Conservation (phyloP, 2,888 invertebrate species). For the Trachelus tabidus region DNA sequence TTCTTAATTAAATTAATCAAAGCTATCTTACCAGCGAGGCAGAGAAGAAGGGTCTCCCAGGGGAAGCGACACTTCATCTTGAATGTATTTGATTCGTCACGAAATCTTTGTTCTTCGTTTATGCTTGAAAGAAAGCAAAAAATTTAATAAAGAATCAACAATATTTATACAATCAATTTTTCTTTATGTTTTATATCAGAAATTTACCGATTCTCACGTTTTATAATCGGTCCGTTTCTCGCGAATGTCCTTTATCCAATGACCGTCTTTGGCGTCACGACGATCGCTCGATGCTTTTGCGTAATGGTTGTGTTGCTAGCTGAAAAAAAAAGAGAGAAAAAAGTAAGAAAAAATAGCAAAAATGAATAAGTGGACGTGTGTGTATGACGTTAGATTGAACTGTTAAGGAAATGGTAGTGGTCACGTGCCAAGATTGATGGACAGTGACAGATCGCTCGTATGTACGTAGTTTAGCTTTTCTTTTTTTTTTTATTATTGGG, state of each 20-base stretch:
- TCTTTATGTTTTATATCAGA: neutral
- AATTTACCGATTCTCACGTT: neutral
- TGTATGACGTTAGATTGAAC: neutral
- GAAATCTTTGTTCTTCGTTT: neutral
- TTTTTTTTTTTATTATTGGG: neutral
- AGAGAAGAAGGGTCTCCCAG: neutral
- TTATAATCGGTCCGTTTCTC: neutral
- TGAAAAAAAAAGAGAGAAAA: neutral
- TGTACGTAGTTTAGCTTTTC: constrained; percentile 4
- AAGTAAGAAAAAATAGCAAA: neutral
- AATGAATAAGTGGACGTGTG: neutral
- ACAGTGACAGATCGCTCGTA: neutral
- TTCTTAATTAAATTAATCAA: neutral
- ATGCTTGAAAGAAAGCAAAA: neutral
- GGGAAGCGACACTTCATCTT: neutral
- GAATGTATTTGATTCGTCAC: neutral
- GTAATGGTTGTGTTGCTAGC: neutral
- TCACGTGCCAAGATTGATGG: neutral
- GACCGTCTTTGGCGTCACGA: neutral
- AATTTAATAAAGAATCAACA: neutral
- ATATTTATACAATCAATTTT: neutral
- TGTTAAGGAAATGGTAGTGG: neutral
- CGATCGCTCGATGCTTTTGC: neutral
- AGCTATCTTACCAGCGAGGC: neutral
- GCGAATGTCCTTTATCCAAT: neutral